Evolutionary conservation across 2,113 vertebrate species (phyloP), one percentile per base, ranked within the genome.

Genomic region (Hippocampus barbouri): DNA sequence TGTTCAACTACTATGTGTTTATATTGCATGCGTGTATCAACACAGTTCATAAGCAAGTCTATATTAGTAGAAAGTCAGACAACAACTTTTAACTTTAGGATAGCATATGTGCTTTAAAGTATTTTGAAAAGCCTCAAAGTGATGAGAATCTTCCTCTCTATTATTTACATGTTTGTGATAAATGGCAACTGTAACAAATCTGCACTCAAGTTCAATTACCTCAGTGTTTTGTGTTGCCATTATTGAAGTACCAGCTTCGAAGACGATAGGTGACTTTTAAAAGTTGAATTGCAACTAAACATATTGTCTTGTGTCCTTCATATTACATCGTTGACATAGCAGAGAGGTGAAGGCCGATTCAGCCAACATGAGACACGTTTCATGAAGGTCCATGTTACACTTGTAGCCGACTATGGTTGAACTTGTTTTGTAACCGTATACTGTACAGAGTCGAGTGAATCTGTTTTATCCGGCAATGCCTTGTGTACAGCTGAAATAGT

Each of bases 1-100:
- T 67, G 53, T 34, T 47, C 43, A 51, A 60, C 8, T 23, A 41
- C 7, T 69, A 47, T 71, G 51, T 66, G 51, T 79, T 72, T 72
- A 41, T 66, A 11, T 43, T 71, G 71, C 73, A 76, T 73, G 70
- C 73, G 53, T 72, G n/a, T 38, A 67, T 75, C 62, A 23, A 11
- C 64, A 61, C 67, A 66, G 53, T 16, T 61, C 56, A 68, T 43
- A 61, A 64, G 62, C 20, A 41, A 40, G 59, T 72, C 71, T 59
- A 1, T 68, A n/a, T 20, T 34, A 61, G 15, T 18, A 61, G 59
- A 61, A 60, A 41, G 60, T 21, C 23, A 66, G 27, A 43, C 0
- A 21, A 56, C 57, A 47, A 30, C 59, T 65, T 49, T 41, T 54
- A 59, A 61, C 27, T 61, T 23, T 61, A 16, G 59, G 27, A 30